Conservation (phyloP, 2,113 vertebrate species). For the Larimichthys polyactis region DNA sequence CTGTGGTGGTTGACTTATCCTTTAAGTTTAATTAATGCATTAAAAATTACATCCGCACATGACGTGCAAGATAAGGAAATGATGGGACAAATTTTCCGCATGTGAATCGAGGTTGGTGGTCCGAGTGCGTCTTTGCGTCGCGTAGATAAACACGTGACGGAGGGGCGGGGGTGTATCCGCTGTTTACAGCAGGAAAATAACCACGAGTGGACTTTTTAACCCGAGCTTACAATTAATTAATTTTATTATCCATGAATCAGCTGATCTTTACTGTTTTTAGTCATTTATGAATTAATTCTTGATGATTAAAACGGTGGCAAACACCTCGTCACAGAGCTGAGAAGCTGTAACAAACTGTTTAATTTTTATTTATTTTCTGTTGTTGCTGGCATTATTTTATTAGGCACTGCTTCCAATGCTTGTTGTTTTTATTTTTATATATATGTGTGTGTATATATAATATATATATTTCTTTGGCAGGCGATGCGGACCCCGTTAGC, state of each 20-base stretch:
- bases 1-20: neutral
- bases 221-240: neutral
- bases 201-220: neutral
- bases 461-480: neutral
- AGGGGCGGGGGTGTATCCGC: neutral
- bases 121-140: neutral
- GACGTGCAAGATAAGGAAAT: conserved; percentile 24
- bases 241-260: neutral
- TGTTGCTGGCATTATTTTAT: neutral
- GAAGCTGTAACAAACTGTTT: neutral
- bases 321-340: too few relatives aligned
- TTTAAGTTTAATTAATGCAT: neutral
- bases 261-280: neutral
- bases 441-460: too few relatives aligned
- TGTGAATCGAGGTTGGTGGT: neutral
- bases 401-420: neutral
- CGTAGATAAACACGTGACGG: neutral
- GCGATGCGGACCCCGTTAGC: neutral
- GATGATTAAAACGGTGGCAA: neutral
- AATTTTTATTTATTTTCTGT: neutral
- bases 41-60: neutral
- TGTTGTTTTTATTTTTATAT: neutral
- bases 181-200: neutral
- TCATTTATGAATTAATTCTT: neutral
- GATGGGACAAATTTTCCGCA: neutral